Evolutionary conservation across 1,140 invertebrate species (phyloP).

Genomic region (Thereuonema tuberculata): DNA sequence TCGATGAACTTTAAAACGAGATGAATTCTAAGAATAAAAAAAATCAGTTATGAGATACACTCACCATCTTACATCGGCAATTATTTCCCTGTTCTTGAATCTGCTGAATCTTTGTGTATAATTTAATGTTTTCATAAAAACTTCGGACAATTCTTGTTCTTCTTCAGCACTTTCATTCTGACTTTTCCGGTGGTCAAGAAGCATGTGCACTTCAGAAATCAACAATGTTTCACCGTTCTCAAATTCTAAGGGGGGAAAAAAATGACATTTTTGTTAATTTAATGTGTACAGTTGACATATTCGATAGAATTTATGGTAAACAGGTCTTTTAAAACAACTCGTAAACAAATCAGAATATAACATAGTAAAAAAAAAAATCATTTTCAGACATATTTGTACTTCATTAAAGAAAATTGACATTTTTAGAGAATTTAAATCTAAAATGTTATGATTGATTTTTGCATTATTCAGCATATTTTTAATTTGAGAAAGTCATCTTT

Average conservation of each 20-base stretch:
- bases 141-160: slow-evolving; percentile 94
- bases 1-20: too few species aligned
- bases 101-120: slow-evolving; percentile 92
- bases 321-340: neutral
- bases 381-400: too few species aligned
- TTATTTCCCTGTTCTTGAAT: slow-evolving; percentile 97
- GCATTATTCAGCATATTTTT: too few species aligned
- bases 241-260: slow-evolving; percentile 90
- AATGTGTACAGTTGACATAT: neutral
- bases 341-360: too few species aligned
- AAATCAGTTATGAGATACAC: neutral
- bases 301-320: neutral
- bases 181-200: slow-evolving; percentile 90
- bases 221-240: slow-evolving; percentile 95
- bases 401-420: too few species aligned
- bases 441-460: too few species aligned
- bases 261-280: slow-evolving; percentile 19
- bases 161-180: slow-evolving; percentile 97
- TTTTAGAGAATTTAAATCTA: too few species aligned
- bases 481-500: too few species aligned
- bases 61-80: slow-evolving; percentile 62
- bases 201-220: slow-evolving; percentile 96
- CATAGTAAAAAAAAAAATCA: too few species aligned
- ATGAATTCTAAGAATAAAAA: too few species aligned
- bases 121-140: slow-evolving; percentile 94